phyloP scores from a whole-genome alignment of 1,140 invertebrate species.

The Brachionus manjavacas region DNA sequence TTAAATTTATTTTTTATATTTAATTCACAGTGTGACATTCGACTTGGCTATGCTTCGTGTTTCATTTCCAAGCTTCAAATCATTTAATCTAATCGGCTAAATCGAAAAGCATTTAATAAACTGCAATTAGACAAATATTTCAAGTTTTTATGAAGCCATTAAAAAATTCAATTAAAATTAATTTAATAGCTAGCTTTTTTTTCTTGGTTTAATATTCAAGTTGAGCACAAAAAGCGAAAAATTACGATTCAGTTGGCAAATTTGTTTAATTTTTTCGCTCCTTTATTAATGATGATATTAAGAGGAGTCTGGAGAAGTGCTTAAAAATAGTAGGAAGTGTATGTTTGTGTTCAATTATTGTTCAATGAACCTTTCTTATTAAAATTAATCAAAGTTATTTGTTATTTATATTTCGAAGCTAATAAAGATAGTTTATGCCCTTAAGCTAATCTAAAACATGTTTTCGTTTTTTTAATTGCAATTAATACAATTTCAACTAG shows the following conservation, averaged over 20 bases:
- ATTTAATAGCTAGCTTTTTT: not conserved
- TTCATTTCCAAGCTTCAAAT: not conserved
- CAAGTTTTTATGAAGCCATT: not conserved
- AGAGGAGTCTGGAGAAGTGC: not conserved
- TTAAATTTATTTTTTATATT: not conserved
- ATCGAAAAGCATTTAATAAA: not conserved
- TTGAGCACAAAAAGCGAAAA: not conserved
- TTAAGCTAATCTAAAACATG: slow-evolving; percentile 40
- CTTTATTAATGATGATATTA: not conserved
- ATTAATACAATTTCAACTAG: slow-evolving; percentile 16
- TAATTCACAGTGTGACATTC: slow-evolving; percentile 20
- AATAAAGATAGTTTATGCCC: not conserved
- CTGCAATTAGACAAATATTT: not conserved
- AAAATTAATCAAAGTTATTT: slow-evolving; percentile 32
- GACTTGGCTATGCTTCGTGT: not conserved
- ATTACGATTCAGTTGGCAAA: not conserved
- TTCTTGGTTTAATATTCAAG: not conserved
- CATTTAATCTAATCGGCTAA: slow-evolving; percentile 9
- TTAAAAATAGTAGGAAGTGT: slow-evolving; percentile 11
- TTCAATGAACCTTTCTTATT: slow-evolving; percentile 34
- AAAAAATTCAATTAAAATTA: not conserved
- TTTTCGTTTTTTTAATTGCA: slow-evolving; percentile 30
- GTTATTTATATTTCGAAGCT: not conserved
- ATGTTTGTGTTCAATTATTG: not conserved
- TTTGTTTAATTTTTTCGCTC: not conserved